Evolutionary conservation across 2,797 vertebrate species (phyloP), one percentile per base, ranked within the genome.

Genomic region (Coregonus sp.): DNA sequence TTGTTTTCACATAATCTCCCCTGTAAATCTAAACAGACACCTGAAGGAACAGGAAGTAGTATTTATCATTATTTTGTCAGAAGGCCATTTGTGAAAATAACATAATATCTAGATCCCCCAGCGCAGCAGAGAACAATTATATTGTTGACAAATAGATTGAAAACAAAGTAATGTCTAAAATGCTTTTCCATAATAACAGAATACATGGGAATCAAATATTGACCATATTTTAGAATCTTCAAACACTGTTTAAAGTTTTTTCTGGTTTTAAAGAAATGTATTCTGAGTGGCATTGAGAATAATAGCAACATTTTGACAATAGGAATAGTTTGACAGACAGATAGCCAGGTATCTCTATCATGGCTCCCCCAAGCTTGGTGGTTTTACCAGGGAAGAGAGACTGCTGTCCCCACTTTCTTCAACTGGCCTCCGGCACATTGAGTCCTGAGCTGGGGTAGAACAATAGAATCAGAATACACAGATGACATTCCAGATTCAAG

Each of bases 351-450:
- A 68, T 77, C 74, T 77, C 81, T 56, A 63, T 91, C 73, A 90
- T 1, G 78, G 75, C 66, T 87, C 82, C 6, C 25, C 81, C 16
- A 65, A 7, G 15, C 81, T 82, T 40, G 52, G 47, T 83, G 50
- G 40, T 83, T 93, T 91, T 25, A 86, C 72, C 47, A 88, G 69
- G 14, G 83, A 78, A 1, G 83, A 81, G 35, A 54, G 47, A 70
- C 84, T 91, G 84, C 73, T 83, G 6, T 90, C 82, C 0, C 94
- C 92, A 3, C 88, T 92, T 85, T 95, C 94, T 72, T 94, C 92
- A n/a, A 94, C 88, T 25, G 93, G 93, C 4, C 59, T 89, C 20
- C 86, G 76, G 75, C 79, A 94, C 75, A 81, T 1, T 0, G 89
- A 89, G 15, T 92, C 91, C 0, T 82, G 74, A 50, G 37, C 90